Percentiles rank a stretch among this genome's conserved stretches.
Evolutionary conservation across 35 echinoderm and acorn worm genomes (phyloP).

Genomic region (Lytechinus pictus): DNA sequence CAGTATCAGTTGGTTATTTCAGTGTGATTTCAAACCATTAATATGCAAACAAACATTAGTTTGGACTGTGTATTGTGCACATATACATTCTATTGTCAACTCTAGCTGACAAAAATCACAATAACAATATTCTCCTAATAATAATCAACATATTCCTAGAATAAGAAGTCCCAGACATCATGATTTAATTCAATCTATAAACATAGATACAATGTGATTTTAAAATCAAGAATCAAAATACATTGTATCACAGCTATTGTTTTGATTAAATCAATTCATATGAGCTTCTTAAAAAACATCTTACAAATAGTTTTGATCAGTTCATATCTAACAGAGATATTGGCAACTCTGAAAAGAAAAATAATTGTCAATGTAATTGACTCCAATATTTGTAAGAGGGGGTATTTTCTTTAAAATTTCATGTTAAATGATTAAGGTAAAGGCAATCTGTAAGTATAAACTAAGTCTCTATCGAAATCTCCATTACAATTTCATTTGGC

Average conservation of each 20-base stretch:
- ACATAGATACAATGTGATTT: too few relatives aligned
- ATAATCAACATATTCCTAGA: background rate
- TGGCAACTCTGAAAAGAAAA: background rate
- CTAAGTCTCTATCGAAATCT: background rate
- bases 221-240: background rate
- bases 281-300: background rate
- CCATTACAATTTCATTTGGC: background rate
- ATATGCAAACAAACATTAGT: constrained; percentile 19
- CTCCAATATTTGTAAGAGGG: too few relatives aligned
- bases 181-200: background rate
- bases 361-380: too few relatives aligned
- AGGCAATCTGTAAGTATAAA: background rate
- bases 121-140: background rate
- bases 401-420: background rate
- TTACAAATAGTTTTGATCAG: background rate
- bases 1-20: background rate
- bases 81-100: background rate
- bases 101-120: background rate
- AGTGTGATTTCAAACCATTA: constrained; percentile 9
- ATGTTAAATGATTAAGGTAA: background rate
- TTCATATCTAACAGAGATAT: background rate
- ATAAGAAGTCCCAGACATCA: background rate
- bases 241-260: background rate
- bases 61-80: background rate
- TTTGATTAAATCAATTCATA: background rate